These are phyloP conservation scores for Lasioglossum vierecki DNA, from an alignment of 2,888 invertebrate genomes.

Conservation along the genomic window DNA sequence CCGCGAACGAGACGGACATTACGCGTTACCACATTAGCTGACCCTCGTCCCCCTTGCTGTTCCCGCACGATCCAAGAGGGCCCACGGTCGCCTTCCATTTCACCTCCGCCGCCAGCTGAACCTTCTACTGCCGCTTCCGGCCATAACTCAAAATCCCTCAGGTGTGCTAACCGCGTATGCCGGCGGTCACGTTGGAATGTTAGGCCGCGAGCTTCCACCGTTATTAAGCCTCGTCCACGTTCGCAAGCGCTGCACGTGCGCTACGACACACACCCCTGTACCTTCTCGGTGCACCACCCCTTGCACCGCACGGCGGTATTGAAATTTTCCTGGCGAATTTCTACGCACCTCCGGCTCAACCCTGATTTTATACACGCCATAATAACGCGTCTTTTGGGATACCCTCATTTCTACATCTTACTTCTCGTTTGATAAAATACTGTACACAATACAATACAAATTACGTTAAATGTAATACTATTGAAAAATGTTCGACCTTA, in stretches of 20 bases:
- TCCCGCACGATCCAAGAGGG: not conserved
- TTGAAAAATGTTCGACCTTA: not conserved
- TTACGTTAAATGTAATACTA: not conserved
- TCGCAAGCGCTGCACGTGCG: slow-evolving; percentile 57
- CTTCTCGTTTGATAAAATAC: not conserved
- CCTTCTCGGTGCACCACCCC: not conserved
- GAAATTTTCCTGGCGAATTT: slow-evolving; percentile 30
- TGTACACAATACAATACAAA: no score
- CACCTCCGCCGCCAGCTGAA: slow-evolving; percentile 36
- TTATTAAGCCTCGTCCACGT: slow-evolving; percentile 69
- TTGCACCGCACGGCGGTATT: slow-evolving; percentile 20
- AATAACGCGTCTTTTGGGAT: not conserved
- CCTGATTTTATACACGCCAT: not conserved
- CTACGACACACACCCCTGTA: slow-evolving; percentile 32
- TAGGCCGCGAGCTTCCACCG: slow-evolving; percentile 61
- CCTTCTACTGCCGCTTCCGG: slow-evolving; percentile 68
- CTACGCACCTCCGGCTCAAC: not conserved
- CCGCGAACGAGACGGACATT: slow-evolving; percentile 75
- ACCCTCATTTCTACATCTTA: not conserved
- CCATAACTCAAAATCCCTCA: slow-evolving; percentile 81
- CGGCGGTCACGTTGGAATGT: slow-evolving; percentile 77
- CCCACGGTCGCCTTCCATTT: slow-evolving; percentile 24
- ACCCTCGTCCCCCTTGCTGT: slow-evolving; percentile 31
- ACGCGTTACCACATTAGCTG: slow-evolving; percentile 78
- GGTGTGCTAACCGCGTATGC: slow-evolving; percentile 79